Evolutionary conservation across 2,797 vertebrate genomes (phyloP), one percentile per base, ranked within the genome.

Genomic region (Artibeus lituratus): DNA sequence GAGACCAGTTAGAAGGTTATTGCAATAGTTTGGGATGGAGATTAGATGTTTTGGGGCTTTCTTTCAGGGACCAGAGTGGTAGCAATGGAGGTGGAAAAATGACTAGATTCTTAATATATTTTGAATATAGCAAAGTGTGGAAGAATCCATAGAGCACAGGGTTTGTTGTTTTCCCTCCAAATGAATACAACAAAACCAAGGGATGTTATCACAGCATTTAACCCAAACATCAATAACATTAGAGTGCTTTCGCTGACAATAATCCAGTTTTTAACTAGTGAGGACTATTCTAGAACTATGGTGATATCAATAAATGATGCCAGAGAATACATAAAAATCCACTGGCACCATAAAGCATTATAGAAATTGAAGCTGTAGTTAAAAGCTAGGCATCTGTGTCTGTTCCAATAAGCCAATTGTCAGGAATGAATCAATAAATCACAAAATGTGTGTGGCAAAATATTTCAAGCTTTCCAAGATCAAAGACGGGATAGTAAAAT

Each of bases 401-500:
- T 74, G 59, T 26, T 95, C 93, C 90, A 86, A 95, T 96, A 87
- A 95, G 81, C 87, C 96, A 67, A 96, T 14, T 94, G 96, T 96
- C 93, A 97, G 90, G 81, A 94, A 74, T 77, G 82, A 92, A 96
- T 97, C 96, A 95, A 97, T 97, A 96, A 94, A 94, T 97, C 91
- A 94, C 94, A 92, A 92, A 97, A 96, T 77, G 53, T 86, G 96
- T 70, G 42, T 84, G 95, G 90, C 94, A 96, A 97, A 97, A 92
- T 90, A 96, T 84, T 88, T 83, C 57, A 93, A 72, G 94, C 93
- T 94, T 87, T 95, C 92, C 82, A 93, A 96, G 95, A 97, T 97
- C 97, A 97, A 97, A 97, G 94, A 83, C 87, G 42, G 87, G 62
- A 82, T 69, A 67, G 97, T 97, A 94, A 97, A 97, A 97, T 97